phyloP scores from a whole-genome alignment of 2,797 vertebrate genomes.

The Sebastiscus tertius region DNA sequence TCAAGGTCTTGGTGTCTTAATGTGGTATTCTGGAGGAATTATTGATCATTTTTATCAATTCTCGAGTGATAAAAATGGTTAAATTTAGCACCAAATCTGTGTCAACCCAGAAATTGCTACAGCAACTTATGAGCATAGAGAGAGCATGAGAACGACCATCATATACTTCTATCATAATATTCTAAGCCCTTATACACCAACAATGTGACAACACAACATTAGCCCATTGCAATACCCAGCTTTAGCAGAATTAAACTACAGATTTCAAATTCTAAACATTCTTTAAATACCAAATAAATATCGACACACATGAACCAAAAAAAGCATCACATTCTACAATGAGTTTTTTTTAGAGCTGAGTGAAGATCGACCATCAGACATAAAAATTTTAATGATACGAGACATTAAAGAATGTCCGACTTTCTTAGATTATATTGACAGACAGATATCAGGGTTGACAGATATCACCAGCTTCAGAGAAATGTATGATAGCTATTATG shows the following conservation, averaged over 20 bases:
- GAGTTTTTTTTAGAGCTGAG: neutral
- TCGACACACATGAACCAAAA: neutral
- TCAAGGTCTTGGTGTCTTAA: too few relatives aligned
- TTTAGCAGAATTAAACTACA: neutral
- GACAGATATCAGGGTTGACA: neutral
- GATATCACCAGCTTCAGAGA: neutral
- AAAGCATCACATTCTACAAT: neutral
- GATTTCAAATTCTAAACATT: neutral
- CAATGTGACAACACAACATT: too few relatives aligned
- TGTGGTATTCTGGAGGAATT: too few relatives aligned
- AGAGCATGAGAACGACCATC: too few relatives aligned
- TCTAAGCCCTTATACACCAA: too few relatives aligned
- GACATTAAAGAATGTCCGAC: neutral
- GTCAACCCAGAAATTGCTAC: fast-evolving
- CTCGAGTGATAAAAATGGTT: too few relatives aligned
- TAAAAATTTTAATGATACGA: neutral
- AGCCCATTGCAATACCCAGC: neutral
- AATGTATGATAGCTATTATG: neutral
- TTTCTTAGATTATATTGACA: neutral
- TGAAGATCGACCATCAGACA: neutral
- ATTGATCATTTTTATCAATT: too few relatives aligned
- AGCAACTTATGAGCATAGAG: too few relatives aligned
- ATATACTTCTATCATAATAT: too few relatives aligned
- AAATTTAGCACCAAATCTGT: too few relatives aligned
- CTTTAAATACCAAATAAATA: neutral